Evolutionary conservation across 2,888 invertebrate species (phyloP), one percentile per base, ranked within the genome.

Genomic region (Noctua fimbriata): DNA sequence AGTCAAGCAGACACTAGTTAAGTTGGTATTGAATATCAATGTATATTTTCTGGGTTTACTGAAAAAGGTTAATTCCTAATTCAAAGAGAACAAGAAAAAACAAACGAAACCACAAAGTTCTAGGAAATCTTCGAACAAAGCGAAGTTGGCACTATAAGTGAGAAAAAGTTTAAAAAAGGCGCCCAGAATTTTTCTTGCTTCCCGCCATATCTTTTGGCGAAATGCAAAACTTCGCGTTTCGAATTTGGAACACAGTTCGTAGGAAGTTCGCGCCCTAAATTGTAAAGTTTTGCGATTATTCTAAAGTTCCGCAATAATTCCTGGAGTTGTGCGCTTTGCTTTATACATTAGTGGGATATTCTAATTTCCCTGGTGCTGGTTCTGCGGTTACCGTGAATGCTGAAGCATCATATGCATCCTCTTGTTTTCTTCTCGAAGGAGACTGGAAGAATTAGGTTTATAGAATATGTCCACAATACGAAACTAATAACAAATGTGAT

Each of bases 221-320:
- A 87, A 89, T 89, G 88, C 87, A 86, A 89, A 89, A 90, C 80
- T 89, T 90, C 52, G 73, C n/a, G 58, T 44, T 69, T 32, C 67
- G 75, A 78, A 76, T 66, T 69, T 32, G 73, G 73, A 78, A 76
- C 69, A 82, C 81, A 72, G 69, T 84, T 80, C 69, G 81, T 32
- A 71, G 76, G 78, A 87, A 89, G 83, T 89, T 87, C 60, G 76
- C 79, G 84, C 85, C 84, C 86, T 90, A 91, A 91, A 89, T 90
- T 87, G 77, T 81, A 52, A 90, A 90, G 87, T 90, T 89, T 66
- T 52, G 76, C 78, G 81, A 90, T 90, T 89, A 90, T 89, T 90
- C 86, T 85, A 67, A 91, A 91, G 85, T 91, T 91, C 76, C 14
- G 87, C 52, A 87, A 87, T 89, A 86, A 89, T 86, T 89, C 83